phyloP scores from a whole-genome alignment of 2,113 vertebrate species.

The Anarrhichthys ocellatus region DNA sequence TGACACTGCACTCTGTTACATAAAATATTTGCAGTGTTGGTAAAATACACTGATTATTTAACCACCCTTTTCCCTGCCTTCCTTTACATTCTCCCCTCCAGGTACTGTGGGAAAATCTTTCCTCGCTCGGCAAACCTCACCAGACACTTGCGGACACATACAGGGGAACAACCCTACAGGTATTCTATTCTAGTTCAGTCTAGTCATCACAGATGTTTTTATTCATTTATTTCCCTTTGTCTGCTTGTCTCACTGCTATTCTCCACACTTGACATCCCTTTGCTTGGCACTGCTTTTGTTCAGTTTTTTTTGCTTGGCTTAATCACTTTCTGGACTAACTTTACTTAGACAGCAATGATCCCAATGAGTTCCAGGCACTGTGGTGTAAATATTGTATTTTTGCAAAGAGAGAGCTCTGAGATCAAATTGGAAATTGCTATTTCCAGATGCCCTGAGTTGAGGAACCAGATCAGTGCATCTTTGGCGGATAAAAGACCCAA shows the following conservation, averaged over 20 bases:
- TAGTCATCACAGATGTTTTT: background rate
- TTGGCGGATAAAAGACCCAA: background rate
- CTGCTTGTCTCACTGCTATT: background rate
- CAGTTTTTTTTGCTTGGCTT: background rate
- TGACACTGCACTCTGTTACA: background rate
- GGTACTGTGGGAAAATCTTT: conserved; percentile 99
- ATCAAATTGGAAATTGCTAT: background rate
- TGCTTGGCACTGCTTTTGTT: background rate
- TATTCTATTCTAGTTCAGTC: conserved; percentile 65
- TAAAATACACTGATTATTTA: background rate
- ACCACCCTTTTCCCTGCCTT: background rate
- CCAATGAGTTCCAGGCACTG: background rate
- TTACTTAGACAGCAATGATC: background rate
- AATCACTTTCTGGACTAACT: background rate
- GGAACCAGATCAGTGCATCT: background rate
- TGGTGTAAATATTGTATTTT: background rate
- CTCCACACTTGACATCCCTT: background rate
- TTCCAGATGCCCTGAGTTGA: background rate
- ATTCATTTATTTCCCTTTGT: conserved; percentile 13
- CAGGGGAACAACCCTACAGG: conserved; percentile 99
- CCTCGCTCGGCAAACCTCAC: conserved; percentile 98
- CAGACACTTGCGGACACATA: conserved; percentile 97
- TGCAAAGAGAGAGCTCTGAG: background rate
- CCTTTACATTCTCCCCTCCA: conserved; percentile 58
- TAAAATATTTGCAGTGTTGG: background rate